Conservation (phyloP, 2,797 vertebrate species). For the Chelidonichthys spinosus region DNA sequence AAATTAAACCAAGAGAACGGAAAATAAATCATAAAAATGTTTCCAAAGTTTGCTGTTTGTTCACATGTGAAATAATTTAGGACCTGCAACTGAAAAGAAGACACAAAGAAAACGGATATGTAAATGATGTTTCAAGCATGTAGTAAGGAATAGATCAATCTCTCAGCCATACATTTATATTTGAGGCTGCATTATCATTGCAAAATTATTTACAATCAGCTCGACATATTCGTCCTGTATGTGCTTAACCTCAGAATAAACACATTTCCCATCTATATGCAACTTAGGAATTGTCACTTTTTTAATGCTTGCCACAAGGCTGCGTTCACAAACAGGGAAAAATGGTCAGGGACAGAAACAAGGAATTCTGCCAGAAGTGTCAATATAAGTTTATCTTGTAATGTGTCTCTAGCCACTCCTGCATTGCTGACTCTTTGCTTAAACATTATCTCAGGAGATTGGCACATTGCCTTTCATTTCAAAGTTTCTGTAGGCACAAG, state of each 20-base stretch:
- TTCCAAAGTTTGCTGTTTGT: constrained; percentile 40
- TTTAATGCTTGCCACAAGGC: constrained; percentile 32
- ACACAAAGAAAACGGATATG: constrained; percentile 12
- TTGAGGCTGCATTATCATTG: background rate
- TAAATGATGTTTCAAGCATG: constrained; percentile 20
- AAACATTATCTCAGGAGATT: constrained; percentile 60
- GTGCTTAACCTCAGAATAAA: background rate
- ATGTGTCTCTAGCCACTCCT: constrained; percentile 50
- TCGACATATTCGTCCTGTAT: background rate
- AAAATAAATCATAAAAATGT: constrained; percentile 51
- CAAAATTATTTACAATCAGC: background rate
- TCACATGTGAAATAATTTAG: constrained; percentile 47
- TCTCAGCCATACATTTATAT: background rate
- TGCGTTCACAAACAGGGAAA: constrained; percentile 57
- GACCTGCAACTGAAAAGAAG: constrained; percentile 44
- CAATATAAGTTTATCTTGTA: constrained; percentile 68
- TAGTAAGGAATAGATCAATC: constrained; percentile 2
- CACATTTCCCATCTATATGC: background rate
- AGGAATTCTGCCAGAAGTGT: constrained; percentile 67
- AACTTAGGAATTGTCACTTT: constrained; percentile 8
- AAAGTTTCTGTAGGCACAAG: constrained; percentile 40
- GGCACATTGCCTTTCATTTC: constrained; percentile 58
- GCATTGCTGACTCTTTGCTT: constrained; percentile 57
- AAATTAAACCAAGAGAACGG: constrained; percentile 26
- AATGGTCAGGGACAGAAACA: constrained; percentile 49